Evolutionary conservation across 1,140 invertebrate species (phyloP), one percentile per base, ranked within the genome.

Genomic region (Eubasilissa regina): DNA sequence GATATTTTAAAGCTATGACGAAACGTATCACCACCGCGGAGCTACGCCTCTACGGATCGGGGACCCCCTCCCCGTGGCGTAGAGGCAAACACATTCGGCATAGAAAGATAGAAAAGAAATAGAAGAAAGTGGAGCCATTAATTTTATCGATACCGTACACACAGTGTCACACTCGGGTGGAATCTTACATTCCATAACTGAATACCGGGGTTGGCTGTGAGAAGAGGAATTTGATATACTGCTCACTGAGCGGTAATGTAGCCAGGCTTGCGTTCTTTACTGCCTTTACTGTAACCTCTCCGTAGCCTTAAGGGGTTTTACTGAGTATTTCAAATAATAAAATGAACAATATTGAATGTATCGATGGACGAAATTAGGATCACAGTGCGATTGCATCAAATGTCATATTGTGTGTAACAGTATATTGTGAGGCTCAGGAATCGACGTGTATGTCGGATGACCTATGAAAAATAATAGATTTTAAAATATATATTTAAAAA

Each of bases 121-220:
- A 83, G 81, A 72, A 83, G 79, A 83, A 83, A 83, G 81, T 83
- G 81, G 79, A 62, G 81, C 81, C 81, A 83, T 83, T 83, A 83
- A 83, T 83, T 83, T 83, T 83, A 83, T 83, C 81, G 81, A 83
- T 83, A 83, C 81, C 81, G 78, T 83, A 83, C 81, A 83, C 81
- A 73, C 78, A 72, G 81, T 83, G 78, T 80, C 78, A 80, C 73
- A 79, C 77, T 74, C 48, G 44, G 70, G 72, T 58, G 55, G 70
- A 68, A 75, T 79, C 78, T 80, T 72, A 77, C 81, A 82, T 82
- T 82, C 81, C 81, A 80, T 76, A 76, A 76, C 74, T 48, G 74
- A 77, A 80, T 78, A 78, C 68, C 44, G 19, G 44, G 64, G 44
- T 55, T 53, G 12, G 35, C 17, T 70, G 79, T 13, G 43, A 77